Conservation (phyloP, 2,888 invertebrate species). For the Masnerella sp. region DNA sequence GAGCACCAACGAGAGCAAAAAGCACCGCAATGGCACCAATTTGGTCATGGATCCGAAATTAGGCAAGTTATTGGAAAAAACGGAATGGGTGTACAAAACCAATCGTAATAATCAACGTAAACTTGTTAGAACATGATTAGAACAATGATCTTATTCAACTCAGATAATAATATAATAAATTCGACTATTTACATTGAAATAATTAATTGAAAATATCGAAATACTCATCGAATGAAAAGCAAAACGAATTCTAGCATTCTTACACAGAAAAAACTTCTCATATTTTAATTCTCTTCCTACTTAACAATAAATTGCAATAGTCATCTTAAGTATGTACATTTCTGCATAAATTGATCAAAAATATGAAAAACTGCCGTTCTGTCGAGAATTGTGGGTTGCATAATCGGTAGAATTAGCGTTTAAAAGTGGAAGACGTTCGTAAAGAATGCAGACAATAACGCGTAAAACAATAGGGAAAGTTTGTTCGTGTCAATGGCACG, state of each 20-base stretch:
- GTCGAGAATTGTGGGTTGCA: conserved; percentile 8
- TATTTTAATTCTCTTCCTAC: too few species aligned
- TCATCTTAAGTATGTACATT: too few species aligned
- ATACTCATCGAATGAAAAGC: too few species aligned
- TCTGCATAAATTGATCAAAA: neutral
- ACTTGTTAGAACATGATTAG: too few species aligned
- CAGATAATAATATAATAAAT: too few species aligned
- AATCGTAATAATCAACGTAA: too few species aligned
- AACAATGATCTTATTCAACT: too few species aligned
- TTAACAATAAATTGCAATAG: too few species aligned
- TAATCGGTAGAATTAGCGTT: conserved; percentile 25
- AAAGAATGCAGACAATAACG: conserved; percentile 49
- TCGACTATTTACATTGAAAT: too few species aligned
- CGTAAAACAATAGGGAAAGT: conserved; percentile 57
- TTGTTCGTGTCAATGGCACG: conserved; percentile 56
- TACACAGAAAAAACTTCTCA: too few species aligned
- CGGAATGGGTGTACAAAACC: neutral
- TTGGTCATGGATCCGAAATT: conserved; percentile 63
- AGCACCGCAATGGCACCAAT: conserved; percentile 66
- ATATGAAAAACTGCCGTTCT: neutral
- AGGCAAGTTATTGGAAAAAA: conserved; percentile 66
- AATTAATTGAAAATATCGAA: too few species aligned
- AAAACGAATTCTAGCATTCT: too few species aligned
- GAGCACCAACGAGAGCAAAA: conserved; percentile 65
- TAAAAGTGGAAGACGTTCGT: conserved; percentile 44